Evolutionary conservation across 2,113 vertebrate species (phyloP).

Genomic region (Gymnogyps californianus): DNA sequence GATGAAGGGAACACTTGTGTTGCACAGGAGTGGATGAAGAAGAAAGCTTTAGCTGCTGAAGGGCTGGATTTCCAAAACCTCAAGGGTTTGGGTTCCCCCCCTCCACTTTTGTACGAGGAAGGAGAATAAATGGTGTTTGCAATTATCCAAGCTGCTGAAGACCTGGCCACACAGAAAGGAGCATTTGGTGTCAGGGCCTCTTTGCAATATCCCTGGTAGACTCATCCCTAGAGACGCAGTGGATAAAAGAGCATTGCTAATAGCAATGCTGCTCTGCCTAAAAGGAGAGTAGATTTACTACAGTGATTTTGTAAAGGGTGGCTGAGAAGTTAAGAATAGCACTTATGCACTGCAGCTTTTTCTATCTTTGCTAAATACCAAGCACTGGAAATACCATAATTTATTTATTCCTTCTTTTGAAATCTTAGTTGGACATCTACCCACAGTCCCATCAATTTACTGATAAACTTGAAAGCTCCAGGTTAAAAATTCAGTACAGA

Average conservation of each 20-base stretch:
- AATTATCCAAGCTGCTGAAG: not conserved
- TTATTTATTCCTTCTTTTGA: not conserved
- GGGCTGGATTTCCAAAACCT: not conserved
- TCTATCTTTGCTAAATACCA: not conserved
- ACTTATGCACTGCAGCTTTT: not conserved
- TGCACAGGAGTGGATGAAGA: not conserved
- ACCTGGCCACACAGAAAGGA: not conserved
- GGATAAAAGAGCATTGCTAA: not conserved
- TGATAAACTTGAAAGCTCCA: not conserved
- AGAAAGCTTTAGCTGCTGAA: not conserved
- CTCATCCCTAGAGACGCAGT: not conserved
- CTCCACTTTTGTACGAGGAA: not conserved
- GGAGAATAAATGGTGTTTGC: not conserved
- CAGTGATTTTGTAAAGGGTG: not conserved
- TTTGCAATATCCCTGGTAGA: not conserved
- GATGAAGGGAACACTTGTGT: not conserved
- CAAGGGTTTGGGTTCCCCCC: too few relatives aligned
- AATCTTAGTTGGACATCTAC: not conserved
- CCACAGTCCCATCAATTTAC: not conserved
- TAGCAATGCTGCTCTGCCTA: not conserved
- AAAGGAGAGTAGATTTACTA: not conserved
- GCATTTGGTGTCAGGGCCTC: not conserved
- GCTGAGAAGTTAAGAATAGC: not conserved
- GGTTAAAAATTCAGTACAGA: not conserved
- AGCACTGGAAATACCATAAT: not conserved